phyloP scores from a whole-genome alignment of 2,113 vertebrate genomes.

The Peromyscus californicus region DNA sequence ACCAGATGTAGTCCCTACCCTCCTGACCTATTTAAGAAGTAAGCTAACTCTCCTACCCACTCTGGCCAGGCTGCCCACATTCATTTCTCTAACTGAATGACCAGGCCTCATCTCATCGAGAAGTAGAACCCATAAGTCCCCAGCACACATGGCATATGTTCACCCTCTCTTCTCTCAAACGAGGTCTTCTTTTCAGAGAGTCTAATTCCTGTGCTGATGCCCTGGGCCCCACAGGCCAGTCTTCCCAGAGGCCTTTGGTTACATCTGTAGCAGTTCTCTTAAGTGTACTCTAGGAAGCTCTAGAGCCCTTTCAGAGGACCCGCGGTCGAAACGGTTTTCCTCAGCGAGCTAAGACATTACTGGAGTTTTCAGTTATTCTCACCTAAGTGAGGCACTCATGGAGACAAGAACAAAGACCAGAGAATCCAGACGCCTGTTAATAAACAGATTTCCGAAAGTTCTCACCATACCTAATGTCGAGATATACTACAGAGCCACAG shows the following conservation, averaged over 20 bases:
- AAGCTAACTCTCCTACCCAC: neutral
- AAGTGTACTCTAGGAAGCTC: neutral
- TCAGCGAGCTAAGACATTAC: neutral
- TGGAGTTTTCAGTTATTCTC: neutral
- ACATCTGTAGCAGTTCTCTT: neutral
- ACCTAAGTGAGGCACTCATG: neutral
- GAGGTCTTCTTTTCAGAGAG: neutral
- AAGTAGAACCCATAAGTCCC: neutral
- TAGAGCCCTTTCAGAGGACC: neutral
- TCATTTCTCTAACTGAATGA: neutral
- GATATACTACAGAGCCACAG: neutral
- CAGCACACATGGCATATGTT: neutral
- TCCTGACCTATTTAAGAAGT: neutral
- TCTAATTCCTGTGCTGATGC: neutral
- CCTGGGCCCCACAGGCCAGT: neutral
- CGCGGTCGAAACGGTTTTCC: neutral
- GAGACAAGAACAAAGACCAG: neutral
- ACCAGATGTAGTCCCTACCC: rapidly evolving
- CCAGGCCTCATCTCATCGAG: neutral
- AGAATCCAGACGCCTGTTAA: neutral
- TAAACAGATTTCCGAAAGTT: neutral
- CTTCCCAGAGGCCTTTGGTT: neutral
- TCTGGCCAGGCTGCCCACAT: neutral
- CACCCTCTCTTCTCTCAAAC: neutral
- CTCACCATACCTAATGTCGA: neutral